Evolutionary conservation across 2,797 vertebrate species (phyloP), one percentile per base, ranked within the genome.

Genomic region (Chrysolophus pictus): DNA sequence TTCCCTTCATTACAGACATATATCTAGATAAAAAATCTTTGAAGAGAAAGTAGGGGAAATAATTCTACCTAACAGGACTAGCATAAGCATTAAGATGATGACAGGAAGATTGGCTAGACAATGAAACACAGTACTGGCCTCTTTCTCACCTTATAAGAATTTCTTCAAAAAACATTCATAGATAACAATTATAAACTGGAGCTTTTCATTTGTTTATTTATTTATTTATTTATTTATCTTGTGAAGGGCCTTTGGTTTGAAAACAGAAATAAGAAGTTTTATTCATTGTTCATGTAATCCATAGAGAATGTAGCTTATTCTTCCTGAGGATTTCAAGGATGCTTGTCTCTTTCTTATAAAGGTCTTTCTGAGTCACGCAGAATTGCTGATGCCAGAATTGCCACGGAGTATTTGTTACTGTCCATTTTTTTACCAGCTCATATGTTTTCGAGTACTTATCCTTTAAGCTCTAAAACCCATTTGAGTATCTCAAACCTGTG

Each of bases 21-120:
- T 35, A 14, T 37, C 31, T 13, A 26, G 22, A 73, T 28, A 58
- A 18, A 39, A 15, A 39, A 58, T 5, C 24, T 83, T 68, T 70
- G 55, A 91, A 78, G 44, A 79, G 82, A 68, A 89, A 91, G 31
- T 10, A 74, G 42, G 51, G 90, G 79, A 92, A 92, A 90, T 84
- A 80, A 67, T 87, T 95, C 47, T 56, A 42, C 18, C 14, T 87
- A 67, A 76, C 65, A 90, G 85, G 55, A 72, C 55, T 14, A 87
- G 47, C 28, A 82, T 31, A 39, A 90, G 56, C 41, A 59, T 84
- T 92, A 77, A 77, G 44, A 78, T 80, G 75, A 77, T 78, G 64
- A 74, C 44, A 65, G 39, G 53, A 85, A 80, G n/a, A 92, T 77
- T 75, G 88, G 26, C 49, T 65, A 65, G 41, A 72, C 29, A 92